Evolutionary conservation across 2,797 vertebrate species (phyloP), one percentile per base, ranked within the genome.

Genomic region (Scleropages formosus): DNA sequence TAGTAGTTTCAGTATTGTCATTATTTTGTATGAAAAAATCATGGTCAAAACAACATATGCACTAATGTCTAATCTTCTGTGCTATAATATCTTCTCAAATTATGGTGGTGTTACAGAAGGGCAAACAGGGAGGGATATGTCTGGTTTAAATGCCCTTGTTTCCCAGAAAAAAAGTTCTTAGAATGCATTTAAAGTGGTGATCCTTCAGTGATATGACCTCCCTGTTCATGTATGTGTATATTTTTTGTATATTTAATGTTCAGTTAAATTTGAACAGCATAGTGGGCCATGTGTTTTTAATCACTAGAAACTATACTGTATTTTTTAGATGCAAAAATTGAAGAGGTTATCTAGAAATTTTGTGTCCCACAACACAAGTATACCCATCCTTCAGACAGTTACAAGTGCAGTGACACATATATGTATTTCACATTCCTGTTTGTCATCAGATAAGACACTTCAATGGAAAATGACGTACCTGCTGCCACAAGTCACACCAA

Each of bases 401-500:
- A 12, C 66, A 22, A 47, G 13, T n/a, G 31, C 31, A 6, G 31
- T 4, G 1, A 10, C 6, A 20, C 12, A 47, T n/a, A 18, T 58
- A 56, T 24, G 49, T 15, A 15, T 24, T 20, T 56, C 73, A 53
- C 26, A 64, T 44, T 53, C 46, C 26, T 67, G 12, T 46, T 56
- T 47, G 31, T 68, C 27, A 69, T 61, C 67, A 70, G 66, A 76
- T 62, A 76, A 76, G 75, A 31, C 24, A 8, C 56, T 62, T 47
- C 53, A 47, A 44, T 68, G 64, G 64, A 69, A 75, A 70, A 70
- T 76, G 66, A 70, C 44, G 44, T 51, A 76, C 20, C 16, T 51
- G 69, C 53, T 61, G 31, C 71, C 18, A 47, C 20, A 60, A 10
- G 53, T 65, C 13, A 67, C 56, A 61, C 44, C 44, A 61, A 75